phyloP scores from a whole-genome alignment of 2,888 invertebrate species.

The Liposcelis brunnea region DNA sequence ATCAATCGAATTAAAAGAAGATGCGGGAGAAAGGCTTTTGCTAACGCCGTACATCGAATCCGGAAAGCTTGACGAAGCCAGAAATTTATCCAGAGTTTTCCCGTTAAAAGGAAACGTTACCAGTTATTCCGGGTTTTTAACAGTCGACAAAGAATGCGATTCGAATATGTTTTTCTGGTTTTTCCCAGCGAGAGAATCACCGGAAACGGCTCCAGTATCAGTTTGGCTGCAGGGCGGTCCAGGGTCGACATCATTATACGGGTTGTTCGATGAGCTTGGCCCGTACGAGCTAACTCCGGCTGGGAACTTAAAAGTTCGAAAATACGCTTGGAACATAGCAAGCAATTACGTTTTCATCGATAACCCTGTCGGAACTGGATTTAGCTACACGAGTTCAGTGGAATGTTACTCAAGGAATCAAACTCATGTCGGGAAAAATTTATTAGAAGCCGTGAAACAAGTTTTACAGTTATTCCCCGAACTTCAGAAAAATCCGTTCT shows the following conservation, averaged over 20 bases:
- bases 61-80: conserved; percentile 32
- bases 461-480: conserved; percentile 41
- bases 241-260: conserved; percentile 60
- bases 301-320: conserved; percentile 37
- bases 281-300: conserved; percentile 41
- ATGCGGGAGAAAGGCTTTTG: conserved; percentile 32
- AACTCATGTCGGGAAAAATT: conserved; percentile 39
- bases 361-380: conserved; percentile 82
- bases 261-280: conserved; percentile 71
- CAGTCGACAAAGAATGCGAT: conserved; percentile 35
- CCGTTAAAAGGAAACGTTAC: conserved; percentile 23
- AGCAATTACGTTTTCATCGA: conserved; percentile 75
- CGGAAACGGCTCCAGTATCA: conserved; percentile 38
- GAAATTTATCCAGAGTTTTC: conserved; percentile 1
- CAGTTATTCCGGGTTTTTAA: conserved; percentile 44
- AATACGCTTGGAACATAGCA: conserved; percentile 61
- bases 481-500: conserved; percentile 35
- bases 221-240: conserved; percentile 81
- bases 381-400: conserved; percentile 62
- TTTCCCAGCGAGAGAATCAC: conserved; percentile 27
- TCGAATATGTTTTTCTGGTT: conserved; percentile 35
- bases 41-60: conserved; percentile 38
- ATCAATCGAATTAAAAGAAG: too few relatives aligned
- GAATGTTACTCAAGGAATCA: conserved; percentile 64
- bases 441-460: conserved; percentile 35